Conservation (phyloP, 2,888 invertebrate species). For the Rhorus exstirpatorius region DNA sequence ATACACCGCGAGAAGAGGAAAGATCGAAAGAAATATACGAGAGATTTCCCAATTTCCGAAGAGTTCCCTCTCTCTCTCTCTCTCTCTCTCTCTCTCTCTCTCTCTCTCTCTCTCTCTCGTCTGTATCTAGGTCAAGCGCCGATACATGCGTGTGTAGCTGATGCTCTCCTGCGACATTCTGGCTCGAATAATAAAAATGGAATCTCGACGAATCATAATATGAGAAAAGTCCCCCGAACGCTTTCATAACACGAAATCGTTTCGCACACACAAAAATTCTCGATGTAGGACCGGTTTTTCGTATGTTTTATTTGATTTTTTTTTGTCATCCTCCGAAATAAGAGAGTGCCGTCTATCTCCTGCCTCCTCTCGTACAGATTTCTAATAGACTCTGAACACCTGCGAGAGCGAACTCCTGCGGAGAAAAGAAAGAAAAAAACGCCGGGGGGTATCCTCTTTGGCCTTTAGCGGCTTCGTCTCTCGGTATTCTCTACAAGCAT, state of each 20-base stretch:
- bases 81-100: too few species aligned
- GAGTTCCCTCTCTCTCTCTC: too few species aligned
- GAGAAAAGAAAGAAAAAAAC: too few species aligned
- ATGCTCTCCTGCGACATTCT: conserved; percentile 1
- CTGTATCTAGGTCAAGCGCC: conserved; percentile 51
- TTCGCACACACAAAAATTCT: conserved; percentile 18
- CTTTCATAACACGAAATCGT: conserved; percentile 1
- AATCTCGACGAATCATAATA: conserved; percentile 2
- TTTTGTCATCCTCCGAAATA: not conserved
- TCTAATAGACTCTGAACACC: conserved; percentile 52
- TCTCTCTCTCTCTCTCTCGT: too few species aligned
- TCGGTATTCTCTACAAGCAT: too few species aligned
- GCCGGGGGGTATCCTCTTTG: conserved; percentile 16
- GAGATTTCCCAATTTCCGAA: conserved; percentile 57
- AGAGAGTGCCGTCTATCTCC: not conserved
- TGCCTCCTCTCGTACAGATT: too few species aligned
- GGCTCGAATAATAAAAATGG: conserved; percentile 42
- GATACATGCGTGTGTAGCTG: not conserved
- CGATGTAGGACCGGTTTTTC: conserved; percentile 33
- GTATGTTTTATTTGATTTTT: conserved; percentile 12
- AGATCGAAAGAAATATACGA: conserved; percentile 35
- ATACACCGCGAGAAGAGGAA: conserved; percentile 3
- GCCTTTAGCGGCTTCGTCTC: conserved; percentile 10
- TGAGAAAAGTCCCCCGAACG: conserved; percentile 26
- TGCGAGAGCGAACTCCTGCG: conserved; percentile 20